Percentiles rank a stretch among this genome's conserved stretches.
These are phyloP conservation scores for Rhagonycha lutea DNA, from an alignment of 2,888 invertebrate genomes.

Conservation along the genomic window DNA sequence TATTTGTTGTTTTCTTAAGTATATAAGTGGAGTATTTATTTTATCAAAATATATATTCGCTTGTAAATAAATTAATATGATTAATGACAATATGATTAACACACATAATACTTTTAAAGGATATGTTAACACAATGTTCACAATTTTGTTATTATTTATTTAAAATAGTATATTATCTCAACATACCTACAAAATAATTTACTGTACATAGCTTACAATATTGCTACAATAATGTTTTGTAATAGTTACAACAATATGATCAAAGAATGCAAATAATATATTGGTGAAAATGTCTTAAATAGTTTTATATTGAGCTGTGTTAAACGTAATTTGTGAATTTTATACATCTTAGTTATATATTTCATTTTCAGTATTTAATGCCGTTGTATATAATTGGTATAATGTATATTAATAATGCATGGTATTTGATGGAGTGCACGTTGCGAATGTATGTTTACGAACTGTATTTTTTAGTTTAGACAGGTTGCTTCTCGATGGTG, in stretches of 20 bases:
- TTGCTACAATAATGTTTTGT: not conserved
- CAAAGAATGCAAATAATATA: constrained; percentile 6
- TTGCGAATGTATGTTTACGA: constrained; percentile 9
- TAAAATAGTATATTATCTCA: not conserved
- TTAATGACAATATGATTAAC: constrained; percentile 1
- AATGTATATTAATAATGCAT: constrained; percentile 11
- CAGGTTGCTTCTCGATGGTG: constrained; percentile 19
- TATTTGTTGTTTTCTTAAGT: not conserved
- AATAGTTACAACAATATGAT: not conserved
- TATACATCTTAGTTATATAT: constrained; percentile 10
- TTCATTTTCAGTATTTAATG: constrained; percentile 11
- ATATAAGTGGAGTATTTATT: not conserved
- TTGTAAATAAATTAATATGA: constrained; percentile 1
- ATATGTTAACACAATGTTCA: not conserved
- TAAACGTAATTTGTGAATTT: constrained; percentile 19
- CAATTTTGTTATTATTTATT: not conserved
- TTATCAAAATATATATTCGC: not conserved
- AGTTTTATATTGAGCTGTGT: constrained; percentile 16
- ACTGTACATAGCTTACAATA: not conserved
- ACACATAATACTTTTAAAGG: not conserved
- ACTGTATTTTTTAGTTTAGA: constrained; percentile 11
- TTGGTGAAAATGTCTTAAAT: constrained; percentile 12
- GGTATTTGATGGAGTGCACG: constrained; percentile 18
- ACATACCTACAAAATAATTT: not conserved
- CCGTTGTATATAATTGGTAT: constrained; percentile 13